Evolutionary conservation across 2,888 invertebrate genomes (phyloP).

Genomic region (Holacanthella duospinosa): DNA sequence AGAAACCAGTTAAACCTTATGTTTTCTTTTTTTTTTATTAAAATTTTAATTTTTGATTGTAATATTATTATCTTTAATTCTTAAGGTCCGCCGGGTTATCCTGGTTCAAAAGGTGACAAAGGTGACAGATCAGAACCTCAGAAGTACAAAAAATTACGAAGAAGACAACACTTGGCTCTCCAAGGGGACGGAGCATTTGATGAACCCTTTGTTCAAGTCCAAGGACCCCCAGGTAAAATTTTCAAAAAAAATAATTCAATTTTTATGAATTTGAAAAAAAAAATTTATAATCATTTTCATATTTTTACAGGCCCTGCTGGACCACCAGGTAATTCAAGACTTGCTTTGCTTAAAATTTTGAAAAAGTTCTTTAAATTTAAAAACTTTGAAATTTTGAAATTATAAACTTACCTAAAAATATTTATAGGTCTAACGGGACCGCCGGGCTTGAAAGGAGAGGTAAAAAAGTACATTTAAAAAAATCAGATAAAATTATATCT

Average conservation of each 20-base stretch:
- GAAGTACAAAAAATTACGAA: conserved; percentile 73
- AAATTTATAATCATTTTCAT: too few species aligned
- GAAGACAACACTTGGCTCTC: conserved; percentile 51
- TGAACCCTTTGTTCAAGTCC: conserved; percentile 44
- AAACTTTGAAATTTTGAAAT: neutral
- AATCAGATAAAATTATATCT: too few species aligned
- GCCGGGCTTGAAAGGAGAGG: conserved; percentile 70
- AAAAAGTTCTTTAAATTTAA: neutral
- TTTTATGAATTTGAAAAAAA: neutral
- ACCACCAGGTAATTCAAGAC: conserved; percentile 48
- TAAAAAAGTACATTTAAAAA: neutral
- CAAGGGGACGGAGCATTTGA: conserved; percentile 72
- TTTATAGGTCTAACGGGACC: conserved; percentile 68
- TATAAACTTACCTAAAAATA: too few species aligned
- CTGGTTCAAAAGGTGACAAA: conserved; percentile 79
- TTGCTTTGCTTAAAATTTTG: neutral
- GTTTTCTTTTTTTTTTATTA: too few species aligned
- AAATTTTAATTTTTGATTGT: neutral
- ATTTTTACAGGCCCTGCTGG: conserved; percentile 62
- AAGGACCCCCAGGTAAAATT: conserved; percentile 42
- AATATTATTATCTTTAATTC: conserved; percentile 28
- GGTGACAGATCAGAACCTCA: conserved; percentile 85
- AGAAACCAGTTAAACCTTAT: neutral
- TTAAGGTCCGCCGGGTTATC: conserved; percentile 52
- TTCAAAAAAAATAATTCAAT: neutral